Evolutionary conservation across 2,888 invertebrate species (phyloP).

Genomic region (Lasiommata megera): DNA sequence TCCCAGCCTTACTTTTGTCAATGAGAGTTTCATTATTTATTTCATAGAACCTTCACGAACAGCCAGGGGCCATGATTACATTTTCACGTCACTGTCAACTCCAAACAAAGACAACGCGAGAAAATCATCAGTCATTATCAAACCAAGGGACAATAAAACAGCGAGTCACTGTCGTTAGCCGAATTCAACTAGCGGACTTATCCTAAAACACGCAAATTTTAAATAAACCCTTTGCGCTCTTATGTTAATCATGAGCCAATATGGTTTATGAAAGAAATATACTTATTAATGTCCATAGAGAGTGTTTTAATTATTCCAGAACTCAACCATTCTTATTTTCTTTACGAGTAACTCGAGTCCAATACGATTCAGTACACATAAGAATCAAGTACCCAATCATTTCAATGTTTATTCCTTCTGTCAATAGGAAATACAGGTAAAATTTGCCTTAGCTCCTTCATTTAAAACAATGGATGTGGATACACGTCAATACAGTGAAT

Average conservation of each 20-base stretch:
- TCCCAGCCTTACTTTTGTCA: conserved; percentile 30
- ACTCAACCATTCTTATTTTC: background rate
- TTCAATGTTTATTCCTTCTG: background rate
- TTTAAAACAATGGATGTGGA: no score
- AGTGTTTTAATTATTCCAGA: no score
- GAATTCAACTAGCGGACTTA: conserved; percentile 58
- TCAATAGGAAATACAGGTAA: no score
- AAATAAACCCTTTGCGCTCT: background rate
- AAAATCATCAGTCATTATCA: conserved; percentile 77
- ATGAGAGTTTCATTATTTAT: conserved; percentile 39
- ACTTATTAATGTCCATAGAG: no score
- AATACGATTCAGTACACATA: background rate
- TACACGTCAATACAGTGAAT: no score
- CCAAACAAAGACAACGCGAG: conserved; percentile 70
- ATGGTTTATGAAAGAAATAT: no score
- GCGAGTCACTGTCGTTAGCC: conserved; percentile 73
- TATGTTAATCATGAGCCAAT: no score
- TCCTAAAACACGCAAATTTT: conserved; percentile 11
- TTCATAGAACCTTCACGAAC: conserved; percentile 33
- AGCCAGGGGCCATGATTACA: conserved; percentile 62
- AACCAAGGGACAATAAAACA: conserved; percentile 70
- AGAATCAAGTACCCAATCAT: background rate
- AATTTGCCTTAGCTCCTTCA: no score
- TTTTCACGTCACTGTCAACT: conserved; percentile 71
- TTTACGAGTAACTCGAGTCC: no score